These are phyloP conservation scores for Gortyna flavago DNA, from an alignment of 2,888 invertebrate genomes.

Conservation along the genomic window DNA sequence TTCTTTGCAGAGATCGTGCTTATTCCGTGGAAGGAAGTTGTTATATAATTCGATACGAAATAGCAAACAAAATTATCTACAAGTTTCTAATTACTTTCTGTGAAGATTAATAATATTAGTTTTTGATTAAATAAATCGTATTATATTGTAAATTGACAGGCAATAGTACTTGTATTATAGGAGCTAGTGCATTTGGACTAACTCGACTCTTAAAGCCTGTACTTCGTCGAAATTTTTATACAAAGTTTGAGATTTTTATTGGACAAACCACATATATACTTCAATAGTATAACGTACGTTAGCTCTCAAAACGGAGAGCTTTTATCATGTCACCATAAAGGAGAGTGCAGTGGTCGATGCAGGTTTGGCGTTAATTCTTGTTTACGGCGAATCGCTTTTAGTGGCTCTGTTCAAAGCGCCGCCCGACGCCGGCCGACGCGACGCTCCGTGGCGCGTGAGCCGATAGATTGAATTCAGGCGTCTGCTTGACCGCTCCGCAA, in stretches of 20 bases:
- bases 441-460: conserved; percentile 71
- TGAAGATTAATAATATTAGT: not conserved
- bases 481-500: conserved; percentile 47
- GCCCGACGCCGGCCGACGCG: conserved; percentile 46
- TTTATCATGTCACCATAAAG: conserved; percentile 87
- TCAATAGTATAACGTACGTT: conserved; percentile 66
- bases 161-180: not conserved
- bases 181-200: not conserved
- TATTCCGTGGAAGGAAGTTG: conserved; percentile 1
- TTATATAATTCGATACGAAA: conserved; percentile 15
- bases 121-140: not conserved
- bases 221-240: not conserved
- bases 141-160: not conserved
- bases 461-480: conserved; percentile 74
- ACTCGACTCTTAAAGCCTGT: not conserved
- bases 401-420: conserved; percentile 81
- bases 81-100: not conserved
- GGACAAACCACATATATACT: conserved; percentile 34
- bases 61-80: conserved; percentile 16
- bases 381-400: conserved; percentile 89
- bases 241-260: conserved; percentile 42
- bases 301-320: conserved; percentile 80
- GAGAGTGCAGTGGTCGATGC: conserved; percentile 87
- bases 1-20: not conserved
- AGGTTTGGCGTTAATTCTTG: conserved; percentile 88